Evolutionary conservation across 2,797 vertebrate species (phyloP).

Genomic region (Dromococcyx pavoninus): DNA sequence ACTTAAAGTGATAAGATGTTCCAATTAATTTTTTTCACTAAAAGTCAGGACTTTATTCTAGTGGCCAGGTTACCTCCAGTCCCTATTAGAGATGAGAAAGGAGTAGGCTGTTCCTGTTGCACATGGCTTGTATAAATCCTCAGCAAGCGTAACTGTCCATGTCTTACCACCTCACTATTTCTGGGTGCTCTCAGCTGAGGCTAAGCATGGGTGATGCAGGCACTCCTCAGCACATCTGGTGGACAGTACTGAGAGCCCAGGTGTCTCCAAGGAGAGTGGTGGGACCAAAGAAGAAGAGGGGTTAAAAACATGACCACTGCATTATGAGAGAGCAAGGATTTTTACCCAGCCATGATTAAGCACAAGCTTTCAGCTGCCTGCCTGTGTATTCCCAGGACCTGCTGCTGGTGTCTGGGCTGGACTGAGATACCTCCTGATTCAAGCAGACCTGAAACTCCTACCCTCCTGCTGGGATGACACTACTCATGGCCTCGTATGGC

Average conservation of each 20-base stretch:
- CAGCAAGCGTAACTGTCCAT: background rate
- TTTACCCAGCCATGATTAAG: background rate
- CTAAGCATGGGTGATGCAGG: background rate
- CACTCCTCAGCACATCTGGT: background rate
- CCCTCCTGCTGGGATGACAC: background rate
- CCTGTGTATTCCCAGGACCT: background rate
- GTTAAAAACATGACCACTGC: background rate
- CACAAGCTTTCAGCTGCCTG: background rate
- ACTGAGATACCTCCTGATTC: background rate
- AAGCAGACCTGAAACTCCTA: background rate
- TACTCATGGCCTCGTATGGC: background rate
- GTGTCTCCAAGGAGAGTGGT: background rate
- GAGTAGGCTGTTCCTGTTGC: background rate
- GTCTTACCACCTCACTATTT: background rate
- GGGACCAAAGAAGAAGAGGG: background rate
- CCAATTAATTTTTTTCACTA: background rate
- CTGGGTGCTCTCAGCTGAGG: background rate
- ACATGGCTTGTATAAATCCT: background rate
- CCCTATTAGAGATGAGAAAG: background rate
- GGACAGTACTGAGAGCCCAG: background rate
- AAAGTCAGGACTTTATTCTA: background rate
- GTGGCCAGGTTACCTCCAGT: background rate
- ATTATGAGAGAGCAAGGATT: background rate
- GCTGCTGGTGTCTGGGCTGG: background rate
- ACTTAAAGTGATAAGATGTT: background rate